Evolutionary conservation across 2,797 vertebrate genomes (phyloP), one percentile per base, ranked within the genome.

Genomic region (Chrosomus eos): DNA sequence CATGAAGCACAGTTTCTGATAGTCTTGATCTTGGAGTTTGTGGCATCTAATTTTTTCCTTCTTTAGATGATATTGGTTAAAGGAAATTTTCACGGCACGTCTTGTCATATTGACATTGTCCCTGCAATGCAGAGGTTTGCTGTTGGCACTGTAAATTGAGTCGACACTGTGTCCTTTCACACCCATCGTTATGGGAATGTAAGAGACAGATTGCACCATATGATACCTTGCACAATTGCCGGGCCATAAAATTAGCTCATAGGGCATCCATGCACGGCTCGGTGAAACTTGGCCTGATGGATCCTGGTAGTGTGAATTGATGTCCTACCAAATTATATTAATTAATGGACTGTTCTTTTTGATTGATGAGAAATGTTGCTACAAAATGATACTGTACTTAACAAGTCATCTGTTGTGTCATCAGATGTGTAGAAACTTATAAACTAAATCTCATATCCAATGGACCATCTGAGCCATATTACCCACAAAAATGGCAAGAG

Each of bases 201-300:
- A 76, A 53, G 48, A 9, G 86, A 90, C 81, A 90, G 80, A 89
- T 80, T 82, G 75, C n/a, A 40, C 87, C 85, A 64, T 82, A 23
- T 77, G 80, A 80, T 55, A 67, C n/a, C 68, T 53, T 18, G 8
- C 62, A 13, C 16, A 67, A 62, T 72, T 82, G 86, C 7, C 80
- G 70, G 82, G 86, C 88, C 87, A 85, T 91, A 85, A 90, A 93
- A 91, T 91, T 80, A 89, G 71, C 72, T 81, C 84, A 75, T 64
- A 81, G 71, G 19, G 71, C 23, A 73, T 75, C 58, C 26, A 79
- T 53, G 60, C 55, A 64, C 23, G 10, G n/a, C 43, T 72, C n/a
- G 1, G 28, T 10, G 33, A 79, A 80, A 55, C 51, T 72, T 7
- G 33, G 7, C 48, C 73, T 77, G 62, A 68, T 33, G 62, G 82